phyloP scores from a whole-genome alignment of 2,113 vertebrate genomes.

The Cryptotis parvus region DNA sequence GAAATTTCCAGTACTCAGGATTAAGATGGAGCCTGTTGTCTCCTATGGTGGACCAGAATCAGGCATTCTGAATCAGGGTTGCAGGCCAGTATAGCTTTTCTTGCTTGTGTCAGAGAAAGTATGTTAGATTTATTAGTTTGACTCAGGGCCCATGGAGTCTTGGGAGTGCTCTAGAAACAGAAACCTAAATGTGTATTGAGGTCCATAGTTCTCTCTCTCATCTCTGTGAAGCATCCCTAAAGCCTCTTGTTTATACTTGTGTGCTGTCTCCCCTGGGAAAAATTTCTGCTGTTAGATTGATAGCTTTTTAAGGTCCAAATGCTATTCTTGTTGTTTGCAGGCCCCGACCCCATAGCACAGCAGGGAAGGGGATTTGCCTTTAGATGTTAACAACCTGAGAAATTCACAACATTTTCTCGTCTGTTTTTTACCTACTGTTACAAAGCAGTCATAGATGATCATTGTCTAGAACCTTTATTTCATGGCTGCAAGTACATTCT shows the following conservation, averaged over 20 bases:
- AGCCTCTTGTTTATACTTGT: neutral
- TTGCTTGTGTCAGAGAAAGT: neutral
- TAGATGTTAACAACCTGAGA: neutral
- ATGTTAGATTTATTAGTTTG: neutral
- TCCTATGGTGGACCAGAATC: neutral
- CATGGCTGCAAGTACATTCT: neutral
- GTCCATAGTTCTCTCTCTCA: neutral
- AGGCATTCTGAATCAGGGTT: neutral
- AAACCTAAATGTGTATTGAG: neutral
- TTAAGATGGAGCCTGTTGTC: neutral
- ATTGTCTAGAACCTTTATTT: neutral
- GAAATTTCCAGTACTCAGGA: neutral
- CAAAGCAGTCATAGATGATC: neutral
- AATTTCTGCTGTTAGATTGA: neutral
- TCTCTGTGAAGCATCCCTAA: neutral
- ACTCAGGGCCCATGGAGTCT: neutral
- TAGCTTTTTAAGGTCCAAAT: neutral
- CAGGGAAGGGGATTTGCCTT: too few relatives aligned
- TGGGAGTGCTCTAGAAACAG: neutral
- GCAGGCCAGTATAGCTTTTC: fast-evolving
- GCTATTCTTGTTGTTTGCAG: too few relatives aligned
- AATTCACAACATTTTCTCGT: neutral
- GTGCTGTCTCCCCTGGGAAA: too few relatives aligned
- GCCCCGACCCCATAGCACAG: too few relatives aligned
- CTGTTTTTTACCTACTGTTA: neutral